Percentiles rank a stretch among this genome's conserved stretches.
These are phyloP conservation scores for Macroramphosus scolopax DNA, from an alignment of 2,797 vertebrate genomes.

Conservation along the genomic window DNA sequence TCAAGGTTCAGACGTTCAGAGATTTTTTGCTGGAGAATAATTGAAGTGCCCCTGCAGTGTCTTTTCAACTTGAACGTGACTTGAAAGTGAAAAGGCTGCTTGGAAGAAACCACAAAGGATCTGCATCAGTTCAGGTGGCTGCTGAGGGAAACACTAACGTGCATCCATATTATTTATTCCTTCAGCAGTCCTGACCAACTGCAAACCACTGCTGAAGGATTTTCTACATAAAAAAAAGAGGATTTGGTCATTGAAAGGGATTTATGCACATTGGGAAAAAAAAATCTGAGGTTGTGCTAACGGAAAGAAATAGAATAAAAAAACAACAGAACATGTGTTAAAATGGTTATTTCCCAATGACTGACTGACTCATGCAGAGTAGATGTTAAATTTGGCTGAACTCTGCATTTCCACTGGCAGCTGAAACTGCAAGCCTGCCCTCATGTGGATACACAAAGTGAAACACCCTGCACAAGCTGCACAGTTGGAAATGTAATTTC, in stretches of 20 bases:
- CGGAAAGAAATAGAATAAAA: background rate
- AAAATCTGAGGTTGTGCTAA: too few relatives aligned
- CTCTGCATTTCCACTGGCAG: constrained; percentile 14
- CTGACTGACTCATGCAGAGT: constrained; percentile 14
- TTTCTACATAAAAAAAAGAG: background rate
- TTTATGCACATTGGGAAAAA: too few relatives aligned
- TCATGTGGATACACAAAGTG: constrained; percentile 81
- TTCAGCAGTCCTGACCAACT: too few relatives aligned
- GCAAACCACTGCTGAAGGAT: too few relatives aligned
- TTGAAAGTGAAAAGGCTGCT: constrained; percentile 1
- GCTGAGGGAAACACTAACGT: too few relatives aligned
- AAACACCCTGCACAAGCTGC: constrained; percentile 24
- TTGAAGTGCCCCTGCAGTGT: too few relatives aligned
- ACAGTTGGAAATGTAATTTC: constrained; percentile 48
- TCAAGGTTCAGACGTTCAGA: too few relatives aligned
- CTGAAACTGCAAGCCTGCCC: constrained; percentile 81
- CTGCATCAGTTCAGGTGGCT: background rate
- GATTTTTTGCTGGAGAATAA: too few relatives aligned
- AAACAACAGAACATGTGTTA: constrained; percentile 3
- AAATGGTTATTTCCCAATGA: constrained; percentile 10
- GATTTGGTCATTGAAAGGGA: too few relatives aligned
- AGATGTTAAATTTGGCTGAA: constrained; percentile 27
- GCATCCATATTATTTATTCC: too few relatives aligned
- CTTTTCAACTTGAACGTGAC: constrained; percentile 33
- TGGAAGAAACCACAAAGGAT: background rate